Conservation (phyloP, 23 tunicate genomes). For the Clavelina lepadiformis region DNA sequence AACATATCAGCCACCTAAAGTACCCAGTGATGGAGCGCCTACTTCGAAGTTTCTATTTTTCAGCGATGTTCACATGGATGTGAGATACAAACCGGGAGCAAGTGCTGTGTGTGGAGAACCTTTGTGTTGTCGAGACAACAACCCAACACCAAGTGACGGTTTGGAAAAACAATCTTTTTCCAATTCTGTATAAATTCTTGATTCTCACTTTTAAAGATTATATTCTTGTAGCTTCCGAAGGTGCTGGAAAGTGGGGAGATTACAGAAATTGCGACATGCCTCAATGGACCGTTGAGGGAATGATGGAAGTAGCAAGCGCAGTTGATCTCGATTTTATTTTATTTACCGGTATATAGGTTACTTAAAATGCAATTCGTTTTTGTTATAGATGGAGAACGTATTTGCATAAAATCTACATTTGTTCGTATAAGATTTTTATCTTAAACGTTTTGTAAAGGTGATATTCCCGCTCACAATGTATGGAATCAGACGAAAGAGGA, state of each 20-base stretch:
- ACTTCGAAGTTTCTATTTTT: slow-evolving; percentile 59
- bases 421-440: no score
- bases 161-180: no score
- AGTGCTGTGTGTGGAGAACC: slow-evolving; percentile 87
- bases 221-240: slow-evolving; percentile 29
- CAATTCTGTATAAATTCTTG: no score
- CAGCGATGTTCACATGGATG: slow-evolving; percentile 87
- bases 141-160: slow-evolving; percentile 29
- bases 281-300: slow-evolving; percentile 72
- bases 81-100: slow-evolving; percentile 67
- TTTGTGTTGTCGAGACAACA: slow-evolving; percentile 78
- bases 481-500: slow-evolving; percentile 78
- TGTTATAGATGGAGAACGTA: no score
- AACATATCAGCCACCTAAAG: slow-evolving; percentile 13
- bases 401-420: no score
- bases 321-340: slow-evolving; percentile 62
- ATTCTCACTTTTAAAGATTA: no score
- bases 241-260: slow-evolving; percentile 80
- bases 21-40: slow-evolving; percentile 39
- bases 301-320: slow-evolving; percentile 44
- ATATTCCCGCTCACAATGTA: slow-evolving; percentile 88
- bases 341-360: slow-evolving; percentile 87
- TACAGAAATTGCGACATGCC: slow-evolving; percentile 89
- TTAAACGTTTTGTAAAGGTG: no score
- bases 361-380: no score